A percentile compares a stretch with the other conserved stretches of the same genome.
phyloP scores from a whole-genome alignment of 1,140 invertebrate genomes.

The Cotesia typhae region DNA sequence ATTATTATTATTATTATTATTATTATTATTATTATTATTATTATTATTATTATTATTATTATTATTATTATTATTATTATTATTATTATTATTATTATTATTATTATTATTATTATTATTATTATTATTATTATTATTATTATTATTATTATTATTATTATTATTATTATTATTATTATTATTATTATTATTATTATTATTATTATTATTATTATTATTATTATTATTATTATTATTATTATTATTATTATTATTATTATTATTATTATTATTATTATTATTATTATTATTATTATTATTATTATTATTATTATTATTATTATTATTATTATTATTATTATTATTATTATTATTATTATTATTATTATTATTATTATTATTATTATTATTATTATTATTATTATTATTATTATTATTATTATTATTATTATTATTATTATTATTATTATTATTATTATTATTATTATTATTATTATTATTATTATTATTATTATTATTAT shows the following conservation, averaged over 20 bases:
- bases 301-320: conserved; percentile 12
- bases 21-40: conserved; percentile 17
- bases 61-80: conserved; percentile 12
- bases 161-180: conserved; percentile 7
- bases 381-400: conserved; percentile 17
- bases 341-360: conserved; percentile 7
- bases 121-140: conserved; percentile 12
- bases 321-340: conserved; percentile 17
- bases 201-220: conserved; percentile 17
- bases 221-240: conserved; percentile 7
- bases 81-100: conserved; percentile 17
- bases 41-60: conserved; percentile 7
- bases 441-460: conserved; percentile 17
- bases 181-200: conserved; percentile 12
- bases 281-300: conserved; percentile 7
- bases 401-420: conserved; percentile 7
- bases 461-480: conserved; percentile 7
- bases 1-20: conserved; percentile 12
- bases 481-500: conserved; percentile 12
- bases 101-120: conserved; percentile 7
- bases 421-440: conserved; percentile 12
- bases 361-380: conserved; percentile 12
- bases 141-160: conserved; percentile 17
- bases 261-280: conserved; percentile 17
- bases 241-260: conserved; percentile 12